These are phyloP conservation scores for Gopherus flavomarginatus DNA, from an alignment of 2,113 vertebrate species.

Conservation along the genomic window DNA sequence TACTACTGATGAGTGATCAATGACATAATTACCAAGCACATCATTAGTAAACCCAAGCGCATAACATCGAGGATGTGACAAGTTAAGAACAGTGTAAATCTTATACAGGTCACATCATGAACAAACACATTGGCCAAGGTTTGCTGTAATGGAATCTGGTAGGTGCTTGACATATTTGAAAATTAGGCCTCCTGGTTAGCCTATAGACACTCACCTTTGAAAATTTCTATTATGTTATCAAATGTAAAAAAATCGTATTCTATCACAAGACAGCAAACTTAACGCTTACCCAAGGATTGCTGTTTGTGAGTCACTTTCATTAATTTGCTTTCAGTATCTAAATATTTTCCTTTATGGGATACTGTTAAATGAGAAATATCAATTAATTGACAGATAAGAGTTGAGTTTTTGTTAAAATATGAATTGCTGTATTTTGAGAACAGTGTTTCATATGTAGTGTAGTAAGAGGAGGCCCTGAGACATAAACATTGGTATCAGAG, in stretches of 20 bases:
- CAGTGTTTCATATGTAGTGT: no score
- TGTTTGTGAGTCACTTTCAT: not conserved
- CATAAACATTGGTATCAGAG: no score
- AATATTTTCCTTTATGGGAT: not conserved
- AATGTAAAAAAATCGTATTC: not conserved
- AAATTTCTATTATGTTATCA: not conserved
- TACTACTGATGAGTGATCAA: rapidly evolving
- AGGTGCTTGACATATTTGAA: rapidly evolving
- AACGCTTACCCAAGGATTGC: not conserved
- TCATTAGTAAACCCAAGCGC: not conserved
- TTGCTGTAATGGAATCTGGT: not conserved
- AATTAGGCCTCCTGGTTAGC: not conserved
- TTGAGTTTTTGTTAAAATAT: not conserved
- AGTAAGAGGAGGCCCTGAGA: no score
- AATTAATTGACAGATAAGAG: rapidly evolving
- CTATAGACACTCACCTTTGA: not conserved
- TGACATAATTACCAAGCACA: not conserved
- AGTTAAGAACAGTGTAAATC: not conserved
- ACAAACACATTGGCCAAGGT: not conserved
- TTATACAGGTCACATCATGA: not conserved
- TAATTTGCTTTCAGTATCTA: not conserved
- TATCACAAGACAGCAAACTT: not conserved
- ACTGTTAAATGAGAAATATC: rapidly evolving
- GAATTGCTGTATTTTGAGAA: not conserved
- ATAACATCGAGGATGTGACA: rapidly evolving